Conservation (phyloP, 2,113 vertebrate species). For the Esox niger region DNA sequence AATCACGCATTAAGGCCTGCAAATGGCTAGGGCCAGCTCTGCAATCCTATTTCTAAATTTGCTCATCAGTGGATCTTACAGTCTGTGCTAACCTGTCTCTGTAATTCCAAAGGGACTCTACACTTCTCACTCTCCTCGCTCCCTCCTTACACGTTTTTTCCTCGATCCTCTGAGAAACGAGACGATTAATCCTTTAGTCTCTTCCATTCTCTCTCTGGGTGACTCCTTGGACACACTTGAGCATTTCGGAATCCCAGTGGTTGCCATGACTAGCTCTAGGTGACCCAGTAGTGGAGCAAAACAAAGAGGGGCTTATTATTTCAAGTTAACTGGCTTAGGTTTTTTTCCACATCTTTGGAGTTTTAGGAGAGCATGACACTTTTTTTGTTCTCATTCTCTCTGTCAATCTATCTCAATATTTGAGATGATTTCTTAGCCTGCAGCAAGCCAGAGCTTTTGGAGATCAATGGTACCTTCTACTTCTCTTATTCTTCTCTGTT, state of each 20-base stretch:
- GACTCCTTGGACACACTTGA: background rate
- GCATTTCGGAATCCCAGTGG: background rate
- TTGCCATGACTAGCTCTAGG: slow-evolving; percentile 6
- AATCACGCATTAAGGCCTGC: too few species aligned
- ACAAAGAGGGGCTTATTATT: background rate
- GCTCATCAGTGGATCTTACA: slow-evolving; percentile 26
- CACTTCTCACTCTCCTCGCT: slow-evolving; percentile 47
- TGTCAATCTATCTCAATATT: slow-evolving; percentile 27
- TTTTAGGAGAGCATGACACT: slow-evolving; percentile 43
- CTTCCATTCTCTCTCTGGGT: slow-evolving; percentile 27
- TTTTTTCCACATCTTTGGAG: slow-evolving; percentile 43
- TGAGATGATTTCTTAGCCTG: slow-evolving; percentile 45
- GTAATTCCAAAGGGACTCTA: slow-evolving; percentile 61
- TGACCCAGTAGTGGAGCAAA: slow-evolving; percentile 18
- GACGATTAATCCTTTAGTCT: slow-evolving; percentile 35
- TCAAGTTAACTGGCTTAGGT: slow-evolving; percentile 37
- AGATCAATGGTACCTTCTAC: slow-evolving; percentile 31
- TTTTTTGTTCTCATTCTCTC: slow-evolving; percentile 35
- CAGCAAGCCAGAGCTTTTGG: slow-evolving; percentile 39
- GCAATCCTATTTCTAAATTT: background rate
- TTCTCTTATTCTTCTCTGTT: slow-evolving; percentile 30
- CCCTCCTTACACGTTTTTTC: slow-evolving; percentile 53
- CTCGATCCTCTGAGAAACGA: slow-evolving; percentile 38
- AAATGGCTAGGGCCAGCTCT: too few species aligned
- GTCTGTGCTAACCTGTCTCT: slow-evolving; percentile 71